Evolutionary conservation across 2,888 invertebrate genomes (phyloP).

Genomic region (Hirtodrosophila cameraria): DNA sequence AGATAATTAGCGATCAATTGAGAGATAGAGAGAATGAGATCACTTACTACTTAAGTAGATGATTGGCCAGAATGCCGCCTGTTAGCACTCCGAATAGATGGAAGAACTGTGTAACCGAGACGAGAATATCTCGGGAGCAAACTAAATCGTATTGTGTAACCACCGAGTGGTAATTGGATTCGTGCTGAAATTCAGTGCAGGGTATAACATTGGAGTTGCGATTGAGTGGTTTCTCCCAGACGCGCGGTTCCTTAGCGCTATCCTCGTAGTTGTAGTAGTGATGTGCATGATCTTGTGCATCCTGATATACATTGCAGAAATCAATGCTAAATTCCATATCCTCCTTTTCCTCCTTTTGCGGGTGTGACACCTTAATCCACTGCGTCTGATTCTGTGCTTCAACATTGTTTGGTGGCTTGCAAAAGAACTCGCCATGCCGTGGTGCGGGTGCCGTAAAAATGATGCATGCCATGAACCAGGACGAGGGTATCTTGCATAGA

Average conservation of each 20-base stretch:
- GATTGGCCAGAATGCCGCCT: conserved; percentile 84
- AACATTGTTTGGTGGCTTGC: conserved; percentile 82
- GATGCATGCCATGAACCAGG: conserved; percentile 85
- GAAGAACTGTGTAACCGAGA: conserved; percentile 85
- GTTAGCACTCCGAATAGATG: conserved; percentile 85
- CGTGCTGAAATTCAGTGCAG: conserved; percentile 83
- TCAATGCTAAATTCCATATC: conserved; percentile 84
- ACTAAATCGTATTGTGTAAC: conserved; percentile 85
- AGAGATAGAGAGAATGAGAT: not conserved
- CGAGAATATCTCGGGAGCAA: conserved; percentile 84
- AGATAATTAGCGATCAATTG: not conserved
- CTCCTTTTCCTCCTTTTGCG: conserved; percentile 82
- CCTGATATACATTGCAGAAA: conserved; percentile 83
- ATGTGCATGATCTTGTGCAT: conserved; percentile 83
- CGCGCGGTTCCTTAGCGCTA: conserved; percentile 76
- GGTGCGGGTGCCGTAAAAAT: conserved; percentile 85
- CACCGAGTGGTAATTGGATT: conserved; percentile 82
- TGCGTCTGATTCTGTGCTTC: conserved; percentile 80
- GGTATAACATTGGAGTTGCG: conserved; percentile 82
- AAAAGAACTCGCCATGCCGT: conserved; percentile 84
- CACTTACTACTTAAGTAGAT: conserved; percentile 83
- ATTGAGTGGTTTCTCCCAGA: conserved; percentile 81
- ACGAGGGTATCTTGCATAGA: conserved; percentile 84
- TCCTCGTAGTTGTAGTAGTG: conserved; percentile 81
- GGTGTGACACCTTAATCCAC: conserved; percentile 84